These are phyloP conservation scores for Kryptolebias ocellatus DNA, from an alignment of 2,797 vertebrate genomes.

Conservation along the genomic window DNA sequence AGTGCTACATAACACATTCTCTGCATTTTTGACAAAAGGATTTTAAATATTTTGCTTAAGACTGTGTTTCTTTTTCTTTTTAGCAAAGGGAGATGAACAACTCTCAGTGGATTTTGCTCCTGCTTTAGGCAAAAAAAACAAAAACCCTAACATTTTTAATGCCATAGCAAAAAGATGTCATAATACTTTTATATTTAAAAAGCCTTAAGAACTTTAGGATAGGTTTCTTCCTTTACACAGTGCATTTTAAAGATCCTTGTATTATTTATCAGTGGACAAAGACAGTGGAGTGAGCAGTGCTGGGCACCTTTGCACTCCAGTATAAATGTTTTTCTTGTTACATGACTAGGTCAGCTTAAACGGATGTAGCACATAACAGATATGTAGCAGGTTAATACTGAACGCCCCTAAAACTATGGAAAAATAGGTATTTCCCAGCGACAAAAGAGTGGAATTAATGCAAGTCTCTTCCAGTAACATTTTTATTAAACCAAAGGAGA, in stretches of 20 bases:
- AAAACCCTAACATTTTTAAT: constrained; percentile 34
- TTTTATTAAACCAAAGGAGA: constrained; percentile 62
- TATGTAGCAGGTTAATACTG: constrained; percentile 69
- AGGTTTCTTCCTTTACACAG: constrained; percentile 59
- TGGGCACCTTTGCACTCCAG: constrained; percentile 28
- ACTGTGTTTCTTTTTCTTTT: constrained; percentile 32
- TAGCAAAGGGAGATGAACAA: constrained; percentile 40
- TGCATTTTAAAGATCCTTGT: constrained; percentile 50
- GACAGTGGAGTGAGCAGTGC: neutral
- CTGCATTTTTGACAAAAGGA: constrained; percentile 28
- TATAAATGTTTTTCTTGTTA: constrained; percentile 9
- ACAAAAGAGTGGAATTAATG: constrained; percentile 43
- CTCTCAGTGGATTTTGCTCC: constrained; percentile 30
- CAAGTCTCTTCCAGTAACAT: constrained; percentile 52
- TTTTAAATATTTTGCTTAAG: constrained; percentile 50
- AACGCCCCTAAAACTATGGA: constrained; percentile 22
- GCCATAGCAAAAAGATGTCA: constrained; percentile 66
- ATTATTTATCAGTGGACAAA: constrained; percentile 26
- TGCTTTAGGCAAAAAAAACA: constrained; percentile 28
- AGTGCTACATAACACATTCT: constrained; percentile 37
- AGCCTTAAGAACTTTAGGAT: constrained; percentile 64
- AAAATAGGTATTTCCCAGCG: constrained; percentile 26
- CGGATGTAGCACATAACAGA: constrained; percentile 65
- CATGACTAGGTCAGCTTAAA: constrained; percentile 15
- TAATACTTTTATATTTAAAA: constrained; percentile 55